A percentile compares a stretch with the other conserved stretches of the same genome.
Evolutionary conservation across 2,797 vertebrate species (phyloP).

Genomic region (Leptatherina wallacei): DNA sequence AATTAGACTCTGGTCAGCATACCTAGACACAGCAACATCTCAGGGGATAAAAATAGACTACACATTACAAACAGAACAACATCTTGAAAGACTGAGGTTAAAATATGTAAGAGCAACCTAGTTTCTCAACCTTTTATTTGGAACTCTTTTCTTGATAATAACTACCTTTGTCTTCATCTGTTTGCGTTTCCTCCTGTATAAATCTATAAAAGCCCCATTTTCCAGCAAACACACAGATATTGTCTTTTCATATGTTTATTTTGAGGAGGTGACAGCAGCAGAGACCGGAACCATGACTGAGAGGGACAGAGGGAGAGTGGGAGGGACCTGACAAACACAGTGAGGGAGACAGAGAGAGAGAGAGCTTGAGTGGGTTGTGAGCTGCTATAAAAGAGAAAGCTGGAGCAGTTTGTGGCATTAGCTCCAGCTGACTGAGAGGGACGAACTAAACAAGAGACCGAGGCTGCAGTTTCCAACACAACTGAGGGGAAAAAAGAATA

Average conservation of each 20-base stretch:
- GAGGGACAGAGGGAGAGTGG: conserved; percentile 57
- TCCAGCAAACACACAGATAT: conserved; percentile 9
- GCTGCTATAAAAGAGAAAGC: conserved; percentile 75
- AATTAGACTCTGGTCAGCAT: not conserved
- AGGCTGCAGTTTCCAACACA: conserved; percentile 13
- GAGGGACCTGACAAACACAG: conserved; percentile 52
- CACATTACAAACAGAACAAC: not conserved
- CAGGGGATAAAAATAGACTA: conserved; percentile 7
- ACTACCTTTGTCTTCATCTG: not conserved
- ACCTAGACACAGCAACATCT: not conserved
- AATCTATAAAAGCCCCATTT: conserved; percentile 12
- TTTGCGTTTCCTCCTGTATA: not conserved
- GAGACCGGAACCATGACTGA: conserved; percentile 69
- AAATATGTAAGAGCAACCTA: not conserved
- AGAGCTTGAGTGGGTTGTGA: conserved; percentile 45
- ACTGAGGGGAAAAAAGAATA: conserved; percentile 21
- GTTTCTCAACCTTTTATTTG: not conserved
- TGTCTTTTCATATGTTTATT: conserved; percentile 72
- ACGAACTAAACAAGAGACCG: conserved; percentile 14
- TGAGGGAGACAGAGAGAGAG: conserved; percentile 31
- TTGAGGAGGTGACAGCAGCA: conserved; percentile 67
- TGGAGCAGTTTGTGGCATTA: conserved; percentile 62
- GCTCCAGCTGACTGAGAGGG: conserved; percentile 54
- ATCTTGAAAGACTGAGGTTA: not conserved
- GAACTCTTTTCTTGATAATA: conserved; percentile 2